These are phyloP conservation scores for Willisornis vidua DNA, from an alignment of 2,113 vertebrate genomes.

Conservation along the genomic window DNA sequence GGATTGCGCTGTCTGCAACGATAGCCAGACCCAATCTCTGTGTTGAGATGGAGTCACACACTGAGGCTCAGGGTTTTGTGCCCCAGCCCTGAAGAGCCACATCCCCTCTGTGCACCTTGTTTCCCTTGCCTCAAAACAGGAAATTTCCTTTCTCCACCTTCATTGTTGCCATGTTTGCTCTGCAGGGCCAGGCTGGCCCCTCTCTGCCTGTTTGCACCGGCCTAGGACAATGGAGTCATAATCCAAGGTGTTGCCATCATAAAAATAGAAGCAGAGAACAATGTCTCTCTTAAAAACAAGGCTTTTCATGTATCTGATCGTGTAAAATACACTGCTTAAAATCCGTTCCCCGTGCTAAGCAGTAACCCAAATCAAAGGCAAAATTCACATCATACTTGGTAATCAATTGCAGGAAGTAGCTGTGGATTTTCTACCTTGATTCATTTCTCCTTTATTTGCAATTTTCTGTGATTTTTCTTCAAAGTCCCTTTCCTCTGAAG, in stretches of 20 bases:
- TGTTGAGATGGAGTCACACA: not conserved
- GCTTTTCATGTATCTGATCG: not conserved
- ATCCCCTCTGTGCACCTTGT: not conserved
- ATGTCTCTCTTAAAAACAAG: slow-evolving; percentile 14
- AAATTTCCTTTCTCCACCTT: slow-evolving; percentile 29
- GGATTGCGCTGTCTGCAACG: not conserved
- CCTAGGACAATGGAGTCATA: slow-evolving; percentile 1
- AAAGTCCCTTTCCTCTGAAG: slow-evolving; percentile 31
- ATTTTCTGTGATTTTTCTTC: slow-evolving; percentile 32
- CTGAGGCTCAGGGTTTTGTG: not conserved
- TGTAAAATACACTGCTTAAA: not conserved
- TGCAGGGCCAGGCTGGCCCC: not conserved
- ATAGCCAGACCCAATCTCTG: not conserved
- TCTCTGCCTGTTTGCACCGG: rapidly evolving
- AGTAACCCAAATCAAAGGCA: slow-evolving; percentile 23
- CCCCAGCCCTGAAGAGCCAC: rapidly evolving
- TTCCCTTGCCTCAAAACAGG: not conserved
- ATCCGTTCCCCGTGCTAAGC: not conserved
- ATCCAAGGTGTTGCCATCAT: not conserved
- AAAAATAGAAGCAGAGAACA: slow-evolving; percentile 43
- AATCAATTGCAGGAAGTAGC: not conserved
- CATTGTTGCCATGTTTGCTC: slow-evolving; percentile 8
- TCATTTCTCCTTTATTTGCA: slow-evolving; percentile 10
- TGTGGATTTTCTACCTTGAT: slow-evolving; percentile 1
- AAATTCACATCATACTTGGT: not conserved